Evolutionary conservation across 2,797 vertebrate genomes (phyloP), one percentile per base, ranked within the genome.

Genomic region (Florisuga fusca): DNA sequence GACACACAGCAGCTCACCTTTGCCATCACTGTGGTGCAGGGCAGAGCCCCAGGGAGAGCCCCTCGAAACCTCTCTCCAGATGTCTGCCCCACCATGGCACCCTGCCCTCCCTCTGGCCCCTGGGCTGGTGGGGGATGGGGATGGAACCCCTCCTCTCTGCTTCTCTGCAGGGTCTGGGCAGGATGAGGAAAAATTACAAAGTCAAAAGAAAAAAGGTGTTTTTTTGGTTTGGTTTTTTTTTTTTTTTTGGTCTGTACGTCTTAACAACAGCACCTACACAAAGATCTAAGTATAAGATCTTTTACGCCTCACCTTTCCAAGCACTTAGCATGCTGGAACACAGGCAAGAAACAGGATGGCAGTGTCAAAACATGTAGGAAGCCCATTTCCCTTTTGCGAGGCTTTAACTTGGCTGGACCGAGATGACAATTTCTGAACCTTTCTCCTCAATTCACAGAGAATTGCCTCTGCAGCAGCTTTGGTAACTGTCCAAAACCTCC

Each of bases 221-320:
- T 58, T 38, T 48, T 22, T 46, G 7, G 7, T 46, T 48, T 86
- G 67, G 73, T 82, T 81, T 61, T 23, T 48, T 21, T 21, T 48
- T 50, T 86, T 71, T 77, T 82, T 81, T 58, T 72, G 25, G 48
- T 10, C 57, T 33, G 8, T 67, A 85, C 88, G 45, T 89, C 92
- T 93, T 95, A 95, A 91, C 96, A 96, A 95, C 96, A 86, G 85
- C 91, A 94, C 95, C 92, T 90, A 89, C 90, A 90, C 23, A 19
- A 92, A 94, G 82, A 92, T 90, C 82, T 95, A 94, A 97, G 87
- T 77, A 89, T 90, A 76, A 91, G 91, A 93, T 88, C 75, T 80
- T 94, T 92, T 83, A 87, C 68, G 72, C 87, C 84, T 63, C 45
- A 92, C 80, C 75, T 96, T 92, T 88, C 90, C 75, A 91, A 93